These are phyloP conservation scores for Uropetala carovei DNA, from an alignment of 2,888 invertebrate genomes.

Conservation along the genomic window DNA sequence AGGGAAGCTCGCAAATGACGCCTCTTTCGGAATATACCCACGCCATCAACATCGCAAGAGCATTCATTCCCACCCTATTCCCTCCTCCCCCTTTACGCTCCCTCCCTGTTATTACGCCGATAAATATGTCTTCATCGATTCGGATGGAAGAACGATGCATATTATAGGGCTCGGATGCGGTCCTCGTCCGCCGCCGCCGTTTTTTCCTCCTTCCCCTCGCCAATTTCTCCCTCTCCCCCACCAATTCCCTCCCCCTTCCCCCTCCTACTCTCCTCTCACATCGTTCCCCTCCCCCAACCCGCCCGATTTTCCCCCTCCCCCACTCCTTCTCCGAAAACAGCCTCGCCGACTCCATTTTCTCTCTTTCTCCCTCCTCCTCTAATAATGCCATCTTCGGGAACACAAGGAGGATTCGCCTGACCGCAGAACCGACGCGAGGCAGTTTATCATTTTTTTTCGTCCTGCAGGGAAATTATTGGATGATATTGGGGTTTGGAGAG, in stretches of 20 bases:
- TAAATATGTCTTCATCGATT: slow-evolving; percentile 56
- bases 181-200: not conserved
- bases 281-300: not conserved
- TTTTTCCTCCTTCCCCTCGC: not conserved
- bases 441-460: slow-evolving; percentile 49
- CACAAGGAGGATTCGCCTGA: slow-evolving; percentile 30
- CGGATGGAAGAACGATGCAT: slow-evolving; percentile 23
- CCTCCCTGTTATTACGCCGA: slow-evolving; percentile 52
- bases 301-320: not conserved
- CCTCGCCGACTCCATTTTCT: no score
- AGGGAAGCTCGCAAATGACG: not conserved
- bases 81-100: slow-evolving; percentile 14
- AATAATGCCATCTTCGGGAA: slow-evolving; percentile 46
- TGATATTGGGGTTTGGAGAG: slow-evolving; percentile 16
- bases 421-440: slow-evolving; percentile 5
- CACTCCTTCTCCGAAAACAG: not conserved
- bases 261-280: not conserved
- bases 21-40: not conserved
- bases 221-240: not conserved
- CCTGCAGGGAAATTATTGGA: slow-evolving; percentile 44
- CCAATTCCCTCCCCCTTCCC: not conserved
- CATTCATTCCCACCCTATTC: not conserved
- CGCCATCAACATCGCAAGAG: not conserved
- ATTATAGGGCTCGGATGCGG: slow-evolving; percentile 25
- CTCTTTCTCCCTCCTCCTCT: not conserved